phyloP scores from a whole-genome alignment of 2,888 invertebrate genomes.

The Trissolcus brochymenae region DNA sequence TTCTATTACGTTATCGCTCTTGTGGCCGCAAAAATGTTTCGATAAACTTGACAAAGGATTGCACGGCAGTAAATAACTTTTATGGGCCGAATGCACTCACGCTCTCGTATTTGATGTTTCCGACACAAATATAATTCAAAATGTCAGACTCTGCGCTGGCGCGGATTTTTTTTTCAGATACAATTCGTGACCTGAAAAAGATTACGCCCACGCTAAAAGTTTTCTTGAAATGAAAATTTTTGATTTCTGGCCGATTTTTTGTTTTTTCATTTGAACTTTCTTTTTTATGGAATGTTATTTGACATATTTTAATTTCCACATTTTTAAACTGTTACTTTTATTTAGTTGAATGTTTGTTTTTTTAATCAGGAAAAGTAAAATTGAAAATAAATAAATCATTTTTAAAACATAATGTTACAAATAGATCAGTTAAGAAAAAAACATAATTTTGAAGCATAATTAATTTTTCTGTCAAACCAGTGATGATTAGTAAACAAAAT shows the following conservation, averaged over 20 bases:
- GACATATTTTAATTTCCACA: background rate
- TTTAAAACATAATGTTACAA: too few relatives aligned
- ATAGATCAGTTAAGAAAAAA: too few relatives aligned
- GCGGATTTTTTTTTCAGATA: constrained; percentile 17
- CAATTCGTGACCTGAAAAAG: constrained; percentile 20
- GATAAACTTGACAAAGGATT: constrained; percentile 6
- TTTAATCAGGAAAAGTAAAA: too few relatives aligned
- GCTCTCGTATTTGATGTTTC: constrained; percentile 1
- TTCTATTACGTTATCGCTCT: background rate
- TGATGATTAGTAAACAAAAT: too few relatives aligned
- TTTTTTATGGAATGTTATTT: background rate
- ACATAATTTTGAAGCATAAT: too few relatives aligned
- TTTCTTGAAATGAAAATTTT: constrained; percentile 19
- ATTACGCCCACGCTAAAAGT: constrained; percentile 9
- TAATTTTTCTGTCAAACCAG: too few relatives aligned
- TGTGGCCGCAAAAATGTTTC: constrained; percentile 1
- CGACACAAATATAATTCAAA: constrained; percentile 27
- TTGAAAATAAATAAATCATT: too few relatives aligned
- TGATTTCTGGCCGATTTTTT: constrained; percentile 2
- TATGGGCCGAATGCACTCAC: constrained; percentile 9
- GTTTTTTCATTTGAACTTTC: background rate
- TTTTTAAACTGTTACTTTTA: background rate
- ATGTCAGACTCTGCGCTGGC: constrained; percentile 16
- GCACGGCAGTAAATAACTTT: constrained; percentile 9
- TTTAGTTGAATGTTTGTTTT: too few relatives aligned